These are phyloP conservation scores for Cephus spinipes DNA, from an alignment of 2,888 invertebrate species.

Conservation along the genomic window DNA sequence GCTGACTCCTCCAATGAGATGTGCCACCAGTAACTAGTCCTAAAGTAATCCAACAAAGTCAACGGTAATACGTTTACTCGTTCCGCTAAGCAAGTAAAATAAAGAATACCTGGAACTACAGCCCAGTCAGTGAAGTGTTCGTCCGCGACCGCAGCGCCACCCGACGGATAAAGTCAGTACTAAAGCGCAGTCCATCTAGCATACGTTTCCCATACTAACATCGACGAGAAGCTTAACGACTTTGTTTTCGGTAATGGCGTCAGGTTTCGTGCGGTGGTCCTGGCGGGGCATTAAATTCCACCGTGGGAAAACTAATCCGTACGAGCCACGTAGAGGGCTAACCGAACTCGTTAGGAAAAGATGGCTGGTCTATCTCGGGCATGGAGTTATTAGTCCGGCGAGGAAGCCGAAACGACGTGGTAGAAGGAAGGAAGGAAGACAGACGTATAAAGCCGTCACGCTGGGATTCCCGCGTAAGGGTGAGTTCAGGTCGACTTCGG, in stretches of 20 bases:
- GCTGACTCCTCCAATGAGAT: no score
- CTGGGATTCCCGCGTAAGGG: not conserved
- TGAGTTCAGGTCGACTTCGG: not conserved
- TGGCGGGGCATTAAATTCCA: conserved; percentile 1
- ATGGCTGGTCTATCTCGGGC: conserved; percentile 5
- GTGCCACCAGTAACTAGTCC: no score
- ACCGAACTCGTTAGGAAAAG: conserved; percentile 15
- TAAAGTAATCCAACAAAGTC: no score
- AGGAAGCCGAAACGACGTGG: conserved; percentile 16
- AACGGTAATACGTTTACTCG: not conserved
- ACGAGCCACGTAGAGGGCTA: conserved; percentile 6
- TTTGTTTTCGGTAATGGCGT: conserved; percentile 5
- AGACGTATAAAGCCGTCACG: not conserved
- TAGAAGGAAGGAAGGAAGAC: conserved; percentile 24
- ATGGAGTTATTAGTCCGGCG: conserved; percentile 20
- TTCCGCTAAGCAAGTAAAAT: not conserved
- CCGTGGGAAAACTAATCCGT: conserved; percentile 3
- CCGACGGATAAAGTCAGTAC: not conserved
- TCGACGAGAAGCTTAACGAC: not conserved
- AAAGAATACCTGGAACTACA: not conserved
- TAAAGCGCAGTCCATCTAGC: not conserved
- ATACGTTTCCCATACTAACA: not conserved
- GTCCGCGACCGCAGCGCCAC: not conserved
- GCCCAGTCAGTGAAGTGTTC: not conserved
- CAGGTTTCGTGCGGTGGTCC: not conserved